Evolutionary conservation across 2,888 invertebrate species (phyloP).

Genomic region (Drosophila emarginata): DNA sequence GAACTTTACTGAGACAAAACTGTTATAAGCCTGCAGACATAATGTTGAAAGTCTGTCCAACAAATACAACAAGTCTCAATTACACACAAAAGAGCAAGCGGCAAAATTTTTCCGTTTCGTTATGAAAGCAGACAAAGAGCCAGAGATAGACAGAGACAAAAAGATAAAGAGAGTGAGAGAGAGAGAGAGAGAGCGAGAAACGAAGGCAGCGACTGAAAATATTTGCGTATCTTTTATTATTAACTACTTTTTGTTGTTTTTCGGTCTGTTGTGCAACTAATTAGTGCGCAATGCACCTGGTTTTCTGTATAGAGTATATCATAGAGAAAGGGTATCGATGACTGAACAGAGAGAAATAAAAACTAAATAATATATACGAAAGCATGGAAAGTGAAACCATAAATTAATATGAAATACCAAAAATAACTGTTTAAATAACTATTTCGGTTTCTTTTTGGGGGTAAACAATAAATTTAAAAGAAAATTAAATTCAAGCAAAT

Average conservation of each 20-base stretch:
- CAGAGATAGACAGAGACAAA: background rate
- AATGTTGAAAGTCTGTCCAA: conserved; percentile 29
- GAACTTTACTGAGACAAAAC: conserved; percentile 76
- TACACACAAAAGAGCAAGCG: conserved; percentile 40
- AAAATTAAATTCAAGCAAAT: too few species aligned
- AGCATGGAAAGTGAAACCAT: background rate
- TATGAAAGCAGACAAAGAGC: conserved; percentile 58
- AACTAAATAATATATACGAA: background rate
- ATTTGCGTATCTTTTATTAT: conserved; percentile 74
- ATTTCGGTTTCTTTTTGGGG: background rate
- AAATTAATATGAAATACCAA: background rate
- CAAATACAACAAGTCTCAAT: conserved; percentile 49
- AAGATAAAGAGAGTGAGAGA: background rate
- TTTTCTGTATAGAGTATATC: conserved; percentile 19
- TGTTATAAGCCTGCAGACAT: conserved; percentile 65
- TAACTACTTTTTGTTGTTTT: conserved; percentile 54
- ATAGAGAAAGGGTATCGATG: background rate
- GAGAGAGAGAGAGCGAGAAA: background rate
- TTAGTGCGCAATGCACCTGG: conserved; percentile 73
- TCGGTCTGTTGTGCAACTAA: conserved; percentile 79
- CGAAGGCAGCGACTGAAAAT: conserved; percentile 41
- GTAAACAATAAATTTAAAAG: background rate
- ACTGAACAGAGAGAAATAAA: background rate
- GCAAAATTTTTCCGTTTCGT: conserved; percentile 35
- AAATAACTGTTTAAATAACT: background rate